Conservation (phyloP, 1,140 invertebrate species). For the Drosophila orosa region DNA sequence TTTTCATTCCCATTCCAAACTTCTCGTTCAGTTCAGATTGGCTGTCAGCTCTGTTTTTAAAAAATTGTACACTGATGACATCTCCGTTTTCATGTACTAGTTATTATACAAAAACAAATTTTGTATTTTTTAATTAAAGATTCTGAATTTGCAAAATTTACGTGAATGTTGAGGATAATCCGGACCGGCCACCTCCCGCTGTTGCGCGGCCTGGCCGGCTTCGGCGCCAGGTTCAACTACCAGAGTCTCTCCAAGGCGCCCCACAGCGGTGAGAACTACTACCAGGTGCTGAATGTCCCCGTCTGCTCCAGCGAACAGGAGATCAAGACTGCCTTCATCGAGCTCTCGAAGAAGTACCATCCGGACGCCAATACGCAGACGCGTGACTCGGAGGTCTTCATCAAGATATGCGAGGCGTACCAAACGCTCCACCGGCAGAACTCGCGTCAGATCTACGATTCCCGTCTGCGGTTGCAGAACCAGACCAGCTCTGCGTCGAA, state of each 20-base stretch:
- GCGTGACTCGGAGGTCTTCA: slow-evolving; percentile 45
- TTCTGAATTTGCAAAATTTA: slow-evolving; percentile 36
- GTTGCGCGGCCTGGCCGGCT: slow-evolving; percentile 32
- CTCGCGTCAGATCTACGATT: slow-evolving; percentile 28
- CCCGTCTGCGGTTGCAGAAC: slow-evolving; percentile 4
- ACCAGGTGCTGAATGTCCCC: slow-evolving; percentile 61
- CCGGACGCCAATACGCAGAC: slow-evolving; percentile 40
- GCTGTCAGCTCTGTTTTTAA: slow-evolving; percentile 10
- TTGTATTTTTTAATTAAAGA: slow-evolving; percentile 2
- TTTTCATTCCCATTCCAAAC: background rate
- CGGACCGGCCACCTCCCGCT: background rate
- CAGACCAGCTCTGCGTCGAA: background rate
- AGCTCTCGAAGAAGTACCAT: slow-evolving; percentile 66
- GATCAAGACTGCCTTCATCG: slow-evolving; percentile 58
- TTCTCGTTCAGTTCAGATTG: slow-evolving; percentile 10
- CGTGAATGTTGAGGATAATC: slow-evolving; percentile 38
- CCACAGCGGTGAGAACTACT: slow-evolving; percentile 34
- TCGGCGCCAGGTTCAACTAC: slow-evolving; percentile 14
- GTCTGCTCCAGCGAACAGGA: slow-evolving; percentile 35
- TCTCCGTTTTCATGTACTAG: slow-evolving; percentile 8
- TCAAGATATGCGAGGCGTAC: slow-evolving; percentile 63
- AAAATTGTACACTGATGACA: slow-evolving; percentile 6
- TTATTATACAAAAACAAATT: slow-evolving; percentile 3
- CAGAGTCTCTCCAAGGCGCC: background rate
- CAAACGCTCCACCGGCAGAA: slow-evolving; percentile 33